These are phyloP conservation scores for Hyaena hyaena DNA, from an alignment of 2,113 vertebrate genomes.

Conservation along the genomic window DNA sequence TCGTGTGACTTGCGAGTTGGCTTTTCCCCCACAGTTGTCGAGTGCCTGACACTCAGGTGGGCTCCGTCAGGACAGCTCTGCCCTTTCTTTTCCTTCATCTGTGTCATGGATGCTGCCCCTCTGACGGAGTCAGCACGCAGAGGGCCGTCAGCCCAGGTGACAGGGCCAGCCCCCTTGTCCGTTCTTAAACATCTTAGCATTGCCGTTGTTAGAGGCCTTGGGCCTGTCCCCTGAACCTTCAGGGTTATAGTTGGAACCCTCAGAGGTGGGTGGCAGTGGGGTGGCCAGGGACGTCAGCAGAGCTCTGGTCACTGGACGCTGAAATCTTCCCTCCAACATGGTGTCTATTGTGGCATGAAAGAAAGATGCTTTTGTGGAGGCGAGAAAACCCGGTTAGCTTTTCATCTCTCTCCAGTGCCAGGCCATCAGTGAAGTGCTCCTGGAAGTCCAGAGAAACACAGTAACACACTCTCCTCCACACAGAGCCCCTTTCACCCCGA, in stretches of 20 bases:
- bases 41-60: not conserved
- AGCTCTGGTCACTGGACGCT: not conserved
- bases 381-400: not conserved
- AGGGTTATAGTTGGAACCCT: not conserved
- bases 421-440: constrained; percentile 2
- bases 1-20: fast-evolving
- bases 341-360: constrained; percentile 53
- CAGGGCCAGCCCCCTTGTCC: not conserved
- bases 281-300: not conserved
- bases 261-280: not conserved
- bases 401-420: not conserved
- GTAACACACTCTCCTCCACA: constrained; percentile 46
- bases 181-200: not conserved
- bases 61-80: not conserved
- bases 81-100: too few relatives aligned
- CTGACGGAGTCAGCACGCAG: not conserved
- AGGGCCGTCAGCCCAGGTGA: not conserved
- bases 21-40: not conserved
- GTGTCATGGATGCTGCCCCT: fast-evolving
- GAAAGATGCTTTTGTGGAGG: constrained; percentile 77
- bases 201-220: fast-evolving
- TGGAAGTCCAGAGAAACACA: constrained; percentile 18
- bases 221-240: not conserved
- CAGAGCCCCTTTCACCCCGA: constrained; percentile 60
- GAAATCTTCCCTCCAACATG: constrained; percentile 22